Percentiles rank a stretch among this genome's conserved stretches.
These are phyloP conservation scores for Oenanthe oenanthe DNA, from an alignment of 2,113 vertebrate species.

Conservation along the genomic window DNA sequence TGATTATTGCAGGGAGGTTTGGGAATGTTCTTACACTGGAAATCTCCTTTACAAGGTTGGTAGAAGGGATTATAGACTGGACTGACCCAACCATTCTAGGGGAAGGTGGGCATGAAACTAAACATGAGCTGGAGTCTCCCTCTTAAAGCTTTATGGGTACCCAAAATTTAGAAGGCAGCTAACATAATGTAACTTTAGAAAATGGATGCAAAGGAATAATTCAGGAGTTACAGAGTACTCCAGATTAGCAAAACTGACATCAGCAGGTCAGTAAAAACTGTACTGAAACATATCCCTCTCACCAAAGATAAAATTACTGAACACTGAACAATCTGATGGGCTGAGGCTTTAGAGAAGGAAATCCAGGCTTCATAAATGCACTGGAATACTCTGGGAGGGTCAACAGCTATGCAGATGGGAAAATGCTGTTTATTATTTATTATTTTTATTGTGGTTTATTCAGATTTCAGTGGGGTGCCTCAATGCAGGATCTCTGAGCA, in stretches of 20 bases:
- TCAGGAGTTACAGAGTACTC: neutral
- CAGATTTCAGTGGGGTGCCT: neutral
- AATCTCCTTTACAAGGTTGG: neutral
- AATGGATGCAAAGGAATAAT: neutral
- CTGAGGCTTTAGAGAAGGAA: neutral
- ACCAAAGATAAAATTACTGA: neutral
- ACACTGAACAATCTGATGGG: neutral
- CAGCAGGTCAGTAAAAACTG: neutral
- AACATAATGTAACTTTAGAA: neutral
- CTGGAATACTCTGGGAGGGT: neutral
- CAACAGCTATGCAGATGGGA: neutral
- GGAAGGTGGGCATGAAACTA: accelerated
- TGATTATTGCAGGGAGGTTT: neutral
- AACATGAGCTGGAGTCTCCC: accelerated
- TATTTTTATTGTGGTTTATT: neutral
- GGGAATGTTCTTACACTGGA: neutral
- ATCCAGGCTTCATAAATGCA: neutral
- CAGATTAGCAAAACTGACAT: neutral
- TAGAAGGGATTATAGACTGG: neutral
- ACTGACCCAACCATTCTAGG: neutral
- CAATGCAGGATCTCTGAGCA: neutral
- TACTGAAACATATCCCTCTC: neutral
- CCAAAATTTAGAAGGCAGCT: neutral
- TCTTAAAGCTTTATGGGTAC: neutral
- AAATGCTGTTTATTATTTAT: neutral